phyloP scores from a whole-genome alignment of 2,113 vertebrate genomes.

The Zosterops lateralis region DNA sequence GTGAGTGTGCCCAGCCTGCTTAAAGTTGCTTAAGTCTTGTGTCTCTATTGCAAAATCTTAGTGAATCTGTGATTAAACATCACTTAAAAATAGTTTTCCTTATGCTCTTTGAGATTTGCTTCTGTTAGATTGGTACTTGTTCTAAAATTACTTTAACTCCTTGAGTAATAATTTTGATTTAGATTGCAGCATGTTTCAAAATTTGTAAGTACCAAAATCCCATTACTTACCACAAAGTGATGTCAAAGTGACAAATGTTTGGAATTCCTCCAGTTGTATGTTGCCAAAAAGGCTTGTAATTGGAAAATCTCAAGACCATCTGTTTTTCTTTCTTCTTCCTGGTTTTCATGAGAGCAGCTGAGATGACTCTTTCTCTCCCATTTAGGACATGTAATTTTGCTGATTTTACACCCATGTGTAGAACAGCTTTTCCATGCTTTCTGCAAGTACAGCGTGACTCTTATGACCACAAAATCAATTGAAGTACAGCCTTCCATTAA shows the following conservation, averaged over 20 bases:
- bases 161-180: neutral
- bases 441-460: neutral
- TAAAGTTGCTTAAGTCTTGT: neutral
- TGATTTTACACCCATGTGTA: neutral
- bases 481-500: neutral
- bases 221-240: neutral
- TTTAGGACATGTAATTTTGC: constrained; percentile 5
- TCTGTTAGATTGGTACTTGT: neutral
- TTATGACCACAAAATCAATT: neutral
- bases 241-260: constrained; percentile 57
- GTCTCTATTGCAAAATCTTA: neutral
- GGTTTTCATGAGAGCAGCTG: constrained; percentile 4
- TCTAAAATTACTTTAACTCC: neutral
- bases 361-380: neutral
- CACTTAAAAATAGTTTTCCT: neutral
- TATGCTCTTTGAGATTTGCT: neutral
- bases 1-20: neutral
- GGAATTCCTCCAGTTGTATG: constrained; percentile 31
- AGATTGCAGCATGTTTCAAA: neutral
- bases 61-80: neutral
- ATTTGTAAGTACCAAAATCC: constrained; percentile 16
- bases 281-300: constrained; percentile 54
- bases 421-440: constrained; percentile 25
- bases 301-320: constrained; percentile 57
- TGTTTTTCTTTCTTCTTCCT: constrained; percentile 31